Evolutionary conservation across 2,113 vertebrate species (phyloP), one percentile per base, ranked within the genome.

Genomic region (Protomyctophum bolini): DNA sequence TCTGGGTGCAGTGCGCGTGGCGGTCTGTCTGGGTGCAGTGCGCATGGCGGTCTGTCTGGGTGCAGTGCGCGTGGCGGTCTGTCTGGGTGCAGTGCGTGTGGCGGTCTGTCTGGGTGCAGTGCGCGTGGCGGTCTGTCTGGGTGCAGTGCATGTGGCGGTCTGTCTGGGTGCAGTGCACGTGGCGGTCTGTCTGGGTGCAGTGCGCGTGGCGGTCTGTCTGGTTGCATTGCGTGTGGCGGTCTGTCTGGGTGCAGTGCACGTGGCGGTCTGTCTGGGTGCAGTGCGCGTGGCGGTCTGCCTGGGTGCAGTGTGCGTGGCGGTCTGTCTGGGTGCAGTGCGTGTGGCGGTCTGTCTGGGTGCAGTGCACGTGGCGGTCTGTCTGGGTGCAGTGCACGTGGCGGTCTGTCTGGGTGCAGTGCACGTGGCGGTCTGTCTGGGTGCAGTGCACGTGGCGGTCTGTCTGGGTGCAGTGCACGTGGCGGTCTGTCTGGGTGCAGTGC

Each of bases 401-500:
- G 33, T n/a, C n/a, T n/a, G n/a, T n/a, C n/a, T n/a, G n/a, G n/a
- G n/a, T n/a, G 63, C 55, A 9, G 33, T 41, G 33, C 33, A 41
- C 33, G 33, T 41, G 33, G 33, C 33, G 33, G 33, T n/a, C n/a
- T n/a, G n/a, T n/a, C n/a, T n/a, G n/a, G n/a, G n/a, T n/a, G 63
- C 55, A 9, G 33, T 41, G 33, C 33, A 41, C 33, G 33, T 41
- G 33, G 33, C 33, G 33, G 33, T n/a, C n/a, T n/a, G n/a, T n/a
- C n/a, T n/a, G n/a, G n/a, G n/a, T n/a, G 63, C 55, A 9, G 33
- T 41, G 33, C 33, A 41, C 33, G 33, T 41, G 33, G 33, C 33
- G n/a, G n/a, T n/a, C 68, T 86, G 72, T 77, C 56, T 58, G 47
- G 66, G 55, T 70, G 63, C 55, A 9, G 33, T 41, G 33, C 33